phyloP scores from a whole-genome alignment of 2,797 vertebrate genomes.

The Dicrostonyx torquatus region DNA sequence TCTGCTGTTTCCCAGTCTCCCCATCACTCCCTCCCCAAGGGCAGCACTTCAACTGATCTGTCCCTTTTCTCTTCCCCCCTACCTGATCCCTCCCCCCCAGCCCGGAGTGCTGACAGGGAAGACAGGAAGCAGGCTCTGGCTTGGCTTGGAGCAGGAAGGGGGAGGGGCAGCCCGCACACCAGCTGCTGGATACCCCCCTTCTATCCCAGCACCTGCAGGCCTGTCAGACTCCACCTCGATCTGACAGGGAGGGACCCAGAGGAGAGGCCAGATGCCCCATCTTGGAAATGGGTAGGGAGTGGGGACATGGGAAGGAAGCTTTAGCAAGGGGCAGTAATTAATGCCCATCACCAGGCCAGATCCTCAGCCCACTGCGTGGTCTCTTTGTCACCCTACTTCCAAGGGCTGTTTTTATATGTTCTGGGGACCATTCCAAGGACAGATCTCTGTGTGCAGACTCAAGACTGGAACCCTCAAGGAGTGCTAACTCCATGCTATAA shows the following conservation, averaged over 20 bases:
- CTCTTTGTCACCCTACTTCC: neutral
- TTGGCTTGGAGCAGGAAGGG: conserved; percentile 45
- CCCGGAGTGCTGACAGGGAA: conserved; percentile 72
- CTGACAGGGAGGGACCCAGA: conserved; percentile 24
- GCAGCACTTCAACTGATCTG: neutral
- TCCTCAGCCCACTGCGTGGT: neutral
- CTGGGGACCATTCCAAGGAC: neutral
- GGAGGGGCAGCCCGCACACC: conserved; percentile 52
- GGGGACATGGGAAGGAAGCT: neutral
- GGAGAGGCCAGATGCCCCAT: neutral
- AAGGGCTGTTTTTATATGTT: neutral
- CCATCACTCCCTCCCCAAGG: neutral
- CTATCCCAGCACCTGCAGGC: conserved; percentile 71
- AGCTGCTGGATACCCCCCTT: conserved; percentile 70
- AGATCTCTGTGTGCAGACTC: neutral
- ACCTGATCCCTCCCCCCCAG: conserved; percentile 52
- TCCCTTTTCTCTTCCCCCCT: neutral
- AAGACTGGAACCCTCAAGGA: neutral
- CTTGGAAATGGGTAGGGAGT: neutral
- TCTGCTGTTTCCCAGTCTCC: neutral
- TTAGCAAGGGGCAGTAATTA: neutral
- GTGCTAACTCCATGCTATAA: neutral
- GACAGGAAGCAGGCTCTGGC: conserved; percentile 78
- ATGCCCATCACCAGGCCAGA: neutral
- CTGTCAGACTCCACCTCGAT: conserved; percentile 69